These are phyloP conservation scores for Epinotia brunnichana DNA, from an alignment of 2,888 invertebrate species.

Conservation along the genomic window DNA sequence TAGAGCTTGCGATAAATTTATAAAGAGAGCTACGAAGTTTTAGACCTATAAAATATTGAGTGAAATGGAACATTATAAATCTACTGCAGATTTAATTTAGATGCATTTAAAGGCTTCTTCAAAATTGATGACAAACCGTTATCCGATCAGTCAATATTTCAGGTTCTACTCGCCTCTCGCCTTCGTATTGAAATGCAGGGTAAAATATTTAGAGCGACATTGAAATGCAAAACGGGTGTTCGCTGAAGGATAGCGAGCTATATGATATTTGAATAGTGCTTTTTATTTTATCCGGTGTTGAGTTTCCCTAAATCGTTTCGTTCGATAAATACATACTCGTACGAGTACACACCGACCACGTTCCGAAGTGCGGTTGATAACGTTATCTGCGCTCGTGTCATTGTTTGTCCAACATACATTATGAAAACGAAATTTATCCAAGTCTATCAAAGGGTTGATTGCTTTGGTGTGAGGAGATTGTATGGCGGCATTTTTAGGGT, in stretches of 20 bases:
- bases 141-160: background rate
- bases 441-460: conserved; percentile 23
- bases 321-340: background rate
- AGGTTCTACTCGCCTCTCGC: background rate
- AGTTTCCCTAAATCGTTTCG: background rate
- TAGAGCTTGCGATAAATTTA: conserved; percentile 60
- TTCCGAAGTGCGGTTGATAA: conserved; percentile 8
- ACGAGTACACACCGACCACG: background rate
- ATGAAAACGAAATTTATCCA: conserved; percentile 22
- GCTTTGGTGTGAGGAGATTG: conserved; percentile 31
- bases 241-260: background rate
- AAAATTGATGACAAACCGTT: conserved; percentile 1
- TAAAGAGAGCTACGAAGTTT: conserved; percentile 51
- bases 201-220: conserved; percentile 13
- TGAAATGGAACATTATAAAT: conserved; percentile 21
- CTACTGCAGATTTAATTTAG: conserved; percentile 2
- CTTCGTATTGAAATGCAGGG: conserved; percentile 4
- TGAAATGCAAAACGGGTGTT: conserved; percentile 15
- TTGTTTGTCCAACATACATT: background rate
- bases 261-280: background rate
- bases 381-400: conserved; percentile 24
- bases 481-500: conserved; percentile 31
- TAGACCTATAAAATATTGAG: conserved; percentile 39
- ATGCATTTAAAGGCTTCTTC: background rate
- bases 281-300: background rate